Base-by-base conservation (phyloP, 92 coral and sea anemone genomes). In the Zoanthus gigantus region DNA sequence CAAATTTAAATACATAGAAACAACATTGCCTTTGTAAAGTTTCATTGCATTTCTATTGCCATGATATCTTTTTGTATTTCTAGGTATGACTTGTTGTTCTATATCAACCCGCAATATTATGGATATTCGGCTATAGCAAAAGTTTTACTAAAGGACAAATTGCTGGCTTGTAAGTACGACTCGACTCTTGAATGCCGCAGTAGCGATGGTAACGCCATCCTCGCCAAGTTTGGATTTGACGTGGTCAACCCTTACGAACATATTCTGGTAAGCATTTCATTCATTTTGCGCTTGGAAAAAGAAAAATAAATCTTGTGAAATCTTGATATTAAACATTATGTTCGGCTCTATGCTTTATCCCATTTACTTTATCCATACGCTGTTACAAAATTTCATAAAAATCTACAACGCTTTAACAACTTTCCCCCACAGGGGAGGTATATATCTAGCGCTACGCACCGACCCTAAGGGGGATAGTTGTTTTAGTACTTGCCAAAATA, bases 51-150 rank as follows among this genome's bases (percentile, higher is more conserved):
- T 28, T 63, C 28, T 23, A 0, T 0, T 63, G 69, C n/a, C 29
- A 63, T 17, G 29, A 63, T 7, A 17, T n/a, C 74, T 30, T 37
- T 11, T 9, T 47, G 7, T n/a, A 6, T 76, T 11, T 31, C 28
- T 31, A 91, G 94, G 77, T 91, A 91, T 72, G 87, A 88, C 61
- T 83, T 91, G 10, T 37, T 91, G 78, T 91, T 91, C 72, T 88
- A 88, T 78, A 78, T 91, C 75, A 91, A 91, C 79, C 94, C 94
- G 10, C 94, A 91, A 67, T 91, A 88, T 68, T 91, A 91, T 72
- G 94, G 94, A 7, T 91, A 91, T 84, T 68, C 94, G 52, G 94
- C 94, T 1, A 91, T 91, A 1, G 86, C 94, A 7, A 91, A 91
- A 77, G 92, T 91, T 30, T 37, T 91, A 85, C 53, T 91, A 12